phyloP scores from a whole-genome alignment of 2,888 invertebrate genomes.

The Phortica magna region DNA sequence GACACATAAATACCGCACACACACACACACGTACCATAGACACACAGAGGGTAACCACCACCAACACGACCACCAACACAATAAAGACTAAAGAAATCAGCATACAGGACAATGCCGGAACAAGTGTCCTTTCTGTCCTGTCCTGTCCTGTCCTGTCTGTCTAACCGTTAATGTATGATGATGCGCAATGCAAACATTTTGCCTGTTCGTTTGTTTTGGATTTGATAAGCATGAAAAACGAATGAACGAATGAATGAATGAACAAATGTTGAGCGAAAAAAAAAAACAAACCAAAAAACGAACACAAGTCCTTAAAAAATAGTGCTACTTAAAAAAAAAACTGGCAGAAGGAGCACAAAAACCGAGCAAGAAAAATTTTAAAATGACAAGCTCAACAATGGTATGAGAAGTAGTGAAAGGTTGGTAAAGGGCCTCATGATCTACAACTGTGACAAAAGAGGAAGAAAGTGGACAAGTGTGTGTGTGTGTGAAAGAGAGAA shows the following conservation, averaged over 20 bases:
- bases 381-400: background rate
- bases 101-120: slow-evolving; percentile 2
- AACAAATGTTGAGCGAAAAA: background rate
- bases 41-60: slow-evolving; percentile 5
- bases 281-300: slow-evolving; percentile 42
- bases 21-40: slow-evolving; percentile 24
- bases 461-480: background rate
- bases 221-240: slow-evolving; percentile 74
- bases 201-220: slow-evolving; percentile 69
- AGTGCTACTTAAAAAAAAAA: slow-evolving; percentile 68
- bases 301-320: slow-evolving; percentile 70
- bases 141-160: background rate
- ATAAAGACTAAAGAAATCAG: background rate
- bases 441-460: too few species aligned
- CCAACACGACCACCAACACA: background rate
- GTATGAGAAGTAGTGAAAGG: background rate
- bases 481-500: background rate
- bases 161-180: background rate
- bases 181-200: slow-evolving; percentile 38
- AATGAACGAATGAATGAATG: slow-evolving; percentile 29
- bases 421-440: too few species aligned
- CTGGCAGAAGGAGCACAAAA: slow-evolving; percentile 34
- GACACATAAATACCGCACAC: slow-evolving; percentile 65
- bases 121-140: slow-evolving; percentile 37
- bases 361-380: slow-evolving; percentile 23